Conservation (phyloP, 1,140 invertebrate species). For the Penaeus japonicus region DNA sequence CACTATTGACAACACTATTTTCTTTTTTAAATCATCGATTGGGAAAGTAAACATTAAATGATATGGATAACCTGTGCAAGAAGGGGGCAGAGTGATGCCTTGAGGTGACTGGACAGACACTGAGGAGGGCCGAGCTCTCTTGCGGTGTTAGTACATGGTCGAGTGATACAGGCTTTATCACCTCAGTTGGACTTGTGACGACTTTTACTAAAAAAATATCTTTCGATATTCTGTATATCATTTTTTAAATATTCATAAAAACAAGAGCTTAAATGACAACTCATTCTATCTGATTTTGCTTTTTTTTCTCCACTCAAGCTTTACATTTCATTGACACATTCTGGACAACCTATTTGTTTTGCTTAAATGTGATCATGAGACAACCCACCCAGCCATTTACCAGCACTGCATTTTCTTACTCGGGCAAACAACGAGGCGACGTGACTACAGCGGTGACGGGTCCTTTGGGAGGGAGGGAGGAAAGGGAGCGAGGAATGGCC, state of each 20-base stretch:
- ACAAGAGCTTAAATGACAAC: no score
- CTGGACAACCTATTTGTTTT: background rate
- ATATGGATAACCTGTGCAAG: conserved; percentile 35
- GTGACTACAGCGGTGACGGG: background rate
- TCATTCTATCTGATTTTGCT: no score
- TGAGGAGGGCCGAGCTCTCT: conserved; percentile 10
- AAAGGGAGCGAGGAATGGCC: conserved; percentile 49
- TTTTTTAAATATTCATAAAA: no score
- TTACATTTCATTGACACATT: no score
- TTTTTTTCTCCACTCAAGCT: no score
- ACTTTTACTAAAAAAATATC: no score
- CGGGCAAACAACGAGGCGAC: background rate
- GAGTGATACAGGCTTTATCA: background rate
- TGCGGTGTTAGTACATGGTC: conserved; percentile 36
- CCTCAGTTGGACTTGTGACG: no score
- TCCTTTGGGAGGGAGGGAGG: conserved; percentile 29
- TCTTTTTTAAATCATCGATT: no score
- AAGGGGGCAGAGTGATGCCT: conserved; percentile 43
- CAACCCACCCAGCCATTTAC: conserved; percentile 40
- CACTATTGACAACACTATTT: no score
- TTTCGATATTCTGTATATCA: no score
- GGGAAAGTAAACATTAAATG: background rate
- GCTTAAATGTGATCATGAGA: background rate
- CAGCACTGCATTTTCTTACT: conserved; percentile 30
- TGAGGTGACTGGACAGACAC: conserved; percentile 49